Conservation (phyloP, 2,113 vertebrate species). For the Gallinago jamesoni region DNA sequence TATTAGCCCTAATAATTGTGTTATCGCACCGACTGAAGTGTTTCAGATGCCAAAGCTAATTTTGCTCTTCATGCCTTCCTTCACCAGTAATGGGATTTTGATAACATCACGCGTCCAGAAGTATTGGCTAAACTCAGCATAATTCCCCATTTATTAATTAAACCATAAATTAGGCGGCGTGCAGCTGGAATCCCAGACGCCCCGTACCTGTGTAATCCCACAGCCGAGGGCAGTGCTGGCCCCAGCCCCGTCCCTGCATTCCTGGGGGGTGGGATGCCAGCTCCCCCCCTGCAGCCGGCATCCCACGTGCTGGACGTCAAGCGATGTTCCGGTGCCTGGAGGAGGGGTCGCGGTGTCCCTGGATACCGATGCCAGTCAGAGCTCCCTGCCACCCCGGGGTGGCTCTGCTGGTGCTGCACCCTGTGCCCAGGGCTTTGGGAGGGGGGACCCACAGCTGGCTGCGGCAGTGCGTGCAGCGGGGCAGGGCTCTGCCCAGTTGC, state of each 20-base stretch:
- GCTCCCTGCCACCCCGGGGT: fast-evolving
- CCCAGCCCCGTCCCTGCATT: fast-evolving
- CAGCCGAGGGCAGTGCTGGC: neutral
- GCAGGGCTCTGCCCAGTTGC: neutral
- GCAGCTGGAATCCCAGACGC: neutral
- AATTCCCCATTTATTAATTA: constrained; percentile 65
- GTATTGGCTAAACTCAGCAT: constrained; percentile 48
- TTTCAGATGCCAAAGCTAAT: constrained; percentile 56
- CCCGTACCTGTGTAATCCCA: neutral
- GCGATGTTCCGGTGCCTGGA: neutral
- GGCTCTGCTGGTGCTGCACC: neutral
- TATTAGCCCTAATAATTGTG: constrained; percentile 54
- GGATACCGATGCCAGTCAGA: neutral
- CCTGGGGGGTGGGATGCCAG: neutral
- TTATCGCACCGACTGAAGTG: neutral
- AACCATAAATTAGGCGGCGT: neutral
- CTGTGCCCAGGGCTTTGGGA: neutral
- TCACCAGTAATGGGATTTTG: constrained; percentile 59
- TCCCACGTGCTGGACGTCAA: neutral
- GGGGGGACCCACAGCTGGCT: neutral
- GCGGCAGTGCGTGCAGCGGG: neutral
- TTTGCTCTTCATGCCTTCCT: constrained; percentile 48
- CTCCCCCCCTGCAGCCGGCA: no score
- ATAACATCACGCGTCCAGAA: constrained; percentile 37
- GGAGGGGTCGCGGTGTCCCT: fast-evolving